Evolutionary conservation across 2,797 vertebrate genomes (phyloP).

Genomic region (Amblyraja radiata): DNA sequence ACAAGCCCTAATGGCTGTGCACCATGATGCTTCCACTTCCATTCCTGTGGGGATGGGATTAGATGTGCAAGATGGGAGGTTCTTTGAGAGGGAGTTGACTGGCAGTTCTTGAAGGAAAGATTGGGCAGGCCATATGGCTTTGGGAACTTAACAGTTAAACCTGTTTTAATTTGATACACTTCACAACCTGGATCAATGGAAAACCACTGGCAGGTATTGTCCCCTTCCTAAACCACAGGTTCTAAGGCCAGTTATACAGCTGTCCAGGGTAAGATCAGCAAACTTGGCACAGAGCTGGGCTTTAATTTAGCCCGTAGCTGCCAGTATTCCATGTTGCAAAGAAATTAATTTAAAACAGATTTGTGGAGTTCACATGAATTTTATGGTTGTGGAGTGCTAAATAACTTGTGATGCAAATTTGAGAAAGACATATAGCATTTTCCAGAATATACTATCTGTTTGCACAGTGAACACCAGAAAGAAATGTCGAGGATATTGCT

Average conservation of each 20-base stretch:
- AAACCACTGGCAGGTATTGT: not conserved
- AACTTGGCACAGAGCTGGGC: not conserved
- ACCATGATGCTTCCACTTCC: too few relatives aligned
- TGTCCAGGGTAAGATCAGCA: not conserved
- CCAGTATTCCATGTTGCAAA: not conserved
- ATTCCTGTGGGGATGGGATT: too few relatives aligned
- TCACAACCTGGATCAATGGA: not conserved
- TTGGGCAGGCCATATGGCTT: not conserved
- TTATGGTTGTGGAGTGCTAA: not conserved
- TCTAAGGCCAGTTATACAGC: not conserved
- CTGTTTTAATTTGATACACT: not conserved
- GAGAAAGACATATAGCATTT: not conserved
- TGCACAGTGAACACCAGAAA: not conserved
- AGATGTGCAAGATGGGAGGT: too few relatives aligned
- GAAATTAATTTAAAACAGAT: constrained; percentile 22
- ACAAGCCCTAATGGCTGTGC: too few relatives aligned
- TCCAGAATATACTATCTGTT: not conserved
- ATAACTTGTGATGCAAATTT: not conserved
- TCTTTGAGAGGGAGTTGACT: too few relatives aligned
- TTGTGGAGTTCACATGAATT: not conserved
- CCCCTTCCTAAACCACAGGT: not conserved
- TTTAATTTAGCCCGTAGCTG: not conserved
- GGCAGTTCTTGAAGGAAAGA: too few relatives aligned
- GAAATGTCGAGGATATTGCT: not conserved
- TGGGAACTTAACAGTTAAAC: not conserved